Percentiles rank a stretch among this genome's conserved stretches.
phyloP scores from a whole-genome alignment of 2,113 vertebrate genomes.

The Saccopteryx bilineata region DNA sequence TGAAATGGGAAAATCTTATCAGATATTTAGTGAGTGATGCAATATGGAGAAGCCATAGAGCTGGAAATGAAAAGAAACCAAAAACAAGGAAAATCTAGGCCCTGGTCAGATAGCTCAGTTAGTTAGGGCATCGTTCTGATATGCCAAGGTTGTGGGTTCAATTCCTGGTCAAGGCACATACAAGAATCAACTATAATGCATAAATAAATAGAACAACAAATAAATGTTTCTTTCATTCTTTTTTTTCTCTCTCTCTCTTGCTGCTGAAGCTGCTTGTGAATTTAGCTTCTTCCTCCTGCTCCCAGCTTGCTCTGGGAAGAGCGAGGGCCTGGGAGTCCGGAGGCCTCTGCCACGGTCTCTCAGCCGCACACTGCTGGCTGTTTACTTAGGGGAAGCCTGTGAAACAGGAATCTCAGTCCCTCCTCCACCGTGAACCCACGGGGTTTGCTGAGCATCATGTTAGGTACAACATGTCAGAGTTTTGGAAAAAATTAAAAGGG shows the following conservation, averaged over 20 bases:
- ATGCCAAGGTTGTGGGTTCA: no score
- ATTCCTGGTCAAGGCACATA: no score
- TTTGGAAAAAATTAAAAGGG: conserved; percentile 59
- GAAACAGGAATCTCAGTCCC: not conserved
- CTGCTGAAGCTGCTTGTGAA: conserved; percentile 1
- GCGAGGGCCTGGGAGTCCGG: not conserved
- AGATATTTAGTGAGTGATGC: conserved; percentile 36
- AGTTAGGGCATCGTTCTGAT: no score
- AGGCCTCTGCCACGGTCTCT: not conserved
- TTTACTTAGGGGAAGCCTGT: not conserved
- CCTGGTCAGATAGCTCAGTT: not conserved
- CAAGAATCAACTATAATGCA: no score
- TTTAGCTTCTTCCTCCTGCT: conserved; percentile 6
- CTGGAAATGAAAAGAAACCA: conserved; percentile 60
- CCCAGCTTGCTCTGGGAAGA: not conserved
- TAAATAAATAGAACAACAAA: no score
- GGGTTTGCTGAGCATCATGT: not conserved
- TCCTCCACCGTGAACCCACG: not conserved
- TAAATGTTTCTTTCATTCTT: no score
- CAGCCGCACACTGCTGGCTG: not conserved
- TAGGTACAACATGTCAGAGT: conserved; percentile 35
- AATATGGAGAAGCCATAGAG: not conserved
- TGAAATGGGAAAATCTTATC: conserved; percentile 42
- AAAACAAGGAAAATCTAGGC: conserved; percentile 12
- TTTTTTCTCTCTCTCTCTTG: not conserved